Evolutionary conservation across 2,888 invertebrate genomes (phyloP), one percentile per base, ranked within the genome.

Genomic region (Euzetes globulus): DNA sequence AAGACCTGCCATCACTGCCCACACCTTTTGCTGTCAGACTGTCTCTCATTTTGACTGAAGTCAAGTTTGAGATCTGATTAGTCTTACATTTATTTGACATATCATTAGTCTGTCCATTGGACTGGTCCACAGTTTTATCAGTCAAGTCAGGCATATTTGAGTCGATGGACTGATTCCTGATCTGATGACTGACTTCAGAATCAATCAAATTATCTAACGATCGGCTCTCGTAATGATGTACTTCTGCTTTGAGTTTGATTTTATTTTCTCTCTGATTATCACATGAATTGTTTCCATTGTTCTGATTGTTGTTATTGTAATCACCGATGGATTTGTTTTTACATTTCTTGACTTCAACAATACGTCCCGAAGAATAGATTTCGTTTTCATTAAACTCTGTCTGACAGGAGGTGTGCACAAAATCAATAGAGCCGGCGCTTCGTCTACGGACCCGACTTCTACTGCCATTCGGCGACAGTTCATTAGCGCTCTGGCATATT

Each of bases 31-130:
- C 72, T 22, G 65, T 47, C 5, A 52, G 68, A 25, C 73, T 73
- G 79, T 89, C 90, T 78, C 92, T 85, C 81, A 93, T 84, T 84
- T 90, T 91, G 1, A 93, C 92, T 47, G 74, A 50, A 76, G 87
- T 86, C 76, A 84, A 75, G n/a, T 77, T 78, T 11, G 79, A 77
- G 45, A 78, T 78, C 22, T 77, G 77, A 65, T 72, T 74, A 3
- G 15, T 27, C 52, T 75, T 76, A n/a, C 74, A 71, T 52, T 74
- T 77, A 13, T n/a, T 71, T 9, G 74, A 71, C 0, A 47, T 17
- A 4, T 71, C 29, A 27, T 50, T 47, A 47, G 27, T 52, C 17
- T 47, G 41, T 37, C 4, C 33, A 37, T 68, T 68, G 29, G 19
- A 22, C 9, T 65, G 33, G 63, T n/a, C 33, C 3, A 27, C 33